Base-by-base conservation (phyloP, 2,797 vertebrate species). In the Agapornis canus region DNA sequence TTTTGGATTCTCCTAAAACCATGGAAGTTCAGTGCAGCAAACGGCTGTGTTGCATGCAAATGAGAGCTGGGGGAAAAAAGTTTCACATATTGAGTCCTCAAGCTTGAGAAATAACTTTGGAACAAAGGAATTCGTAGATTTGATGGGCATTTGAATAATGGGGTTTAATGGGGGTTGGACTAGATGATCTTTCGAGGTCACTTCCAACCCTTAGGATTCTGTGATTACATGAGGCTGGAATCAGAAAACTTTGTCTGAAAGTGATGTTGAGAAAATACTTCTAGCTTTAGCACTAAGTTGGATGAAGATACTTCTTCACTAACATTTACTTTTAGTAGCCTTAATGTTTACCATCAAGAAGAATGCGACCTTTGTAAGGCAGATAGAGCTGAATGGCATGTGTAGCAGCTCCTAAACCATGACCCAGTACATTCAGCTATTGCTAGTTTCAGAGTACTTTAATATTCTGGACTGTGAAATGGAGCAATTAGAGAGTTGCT, bases 311-410 rank as follows among this genome's bases (percentile, higher is more conserved):
- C 6, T 71, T 76, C 32, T 42, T 82, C 16, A 14, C 26, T 27
- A n/a, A 25, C 14, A 15, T 71, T 86, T 88, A 89, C 19, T 63
- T 86, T 68, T 29, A 69, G 71, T 37, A 32, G 35, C n/a, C 7
- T 56, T 70, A 54, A 35, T 3, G 15, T 70, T 61, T 77, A 29
- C 42, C 22, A 11, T 15, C 61, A 45, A 69, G 66, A 71, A 32
- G 54, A 61, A 13, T 19, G 18, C 52, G 54, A 52, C 10, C 22
- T 60, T 21, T 85, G 17, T 40, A 26, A 77, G n/a, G 22, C 63
- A 60, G 59, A 35, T 27, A 22, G 56, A 64, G 31, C 25, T 66
- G 78, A 63, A 21, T 0, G 0, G 35, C 10, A 7, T 1, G 0
- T 63, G 35, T 39, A 61, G 49, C 64, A 80, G 37, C 64, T 88